Evolutionary conservation across 1,140 invertebrate species (phyloP), one percentile per base, ranked within the genome.

Genomic region (Drosophila subobscura): DNA sequence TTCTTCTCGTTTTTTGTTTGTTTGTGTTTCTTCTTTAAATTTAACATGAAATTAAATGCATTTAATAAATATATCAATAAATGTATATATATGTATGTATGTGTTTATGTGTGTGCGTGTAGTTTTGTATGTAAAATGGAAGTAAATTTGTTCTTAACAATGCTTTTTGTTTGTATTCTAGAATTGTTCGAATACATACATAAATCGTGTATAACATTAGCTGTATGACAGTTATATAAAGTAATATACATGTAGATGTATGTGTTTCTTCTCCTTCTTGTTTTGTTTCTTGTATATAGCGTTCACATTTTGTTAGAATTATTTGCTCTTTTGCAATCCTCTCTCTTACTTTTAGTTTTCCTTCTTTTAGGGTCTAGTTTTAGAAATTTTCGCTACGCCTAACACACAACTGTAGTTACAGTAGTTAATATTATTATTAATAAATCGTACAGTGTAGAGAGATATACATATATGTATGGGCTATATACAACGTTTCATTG

Each of bases 131-230:
- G 79, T 76, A 79, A 85, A 86, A 86, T 85, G 83, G 81, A 85
- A 85, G 81, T 86, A 80, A 85, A 81, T 88, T 86, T 88, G 79
- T 86, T 78, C 83, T 86, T 88, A 88, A 86, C 77, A 86, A 86
- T 81, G 74, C 59, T 75, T 88, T 53, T 78, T 51, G 42, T 56
- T 72, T 59, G 55, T 72, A 60, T 73, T 57, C 73, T 76, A 68
- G 56, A 81, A 68, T 61, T 81, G 75, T 64, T 57, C 55, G 57
- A 75, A 79, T 84, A 84, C 56, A 75, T 76, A 67, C 79, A 47
- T 53, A 10, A 29, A 55, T 42, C 65, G 59, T 76, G 37, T 84
- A 56, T 80, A 80, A 79, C 59, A 81, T 72, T 81, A 83, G 74
- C 79, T 83, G 79, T 83, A 83, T 83, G 79, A 83, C 79, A 83